phyloP scores from a whole-genome alignment of 2,113 vertebrate genomes.

The Albula glossodonta region DNA sequence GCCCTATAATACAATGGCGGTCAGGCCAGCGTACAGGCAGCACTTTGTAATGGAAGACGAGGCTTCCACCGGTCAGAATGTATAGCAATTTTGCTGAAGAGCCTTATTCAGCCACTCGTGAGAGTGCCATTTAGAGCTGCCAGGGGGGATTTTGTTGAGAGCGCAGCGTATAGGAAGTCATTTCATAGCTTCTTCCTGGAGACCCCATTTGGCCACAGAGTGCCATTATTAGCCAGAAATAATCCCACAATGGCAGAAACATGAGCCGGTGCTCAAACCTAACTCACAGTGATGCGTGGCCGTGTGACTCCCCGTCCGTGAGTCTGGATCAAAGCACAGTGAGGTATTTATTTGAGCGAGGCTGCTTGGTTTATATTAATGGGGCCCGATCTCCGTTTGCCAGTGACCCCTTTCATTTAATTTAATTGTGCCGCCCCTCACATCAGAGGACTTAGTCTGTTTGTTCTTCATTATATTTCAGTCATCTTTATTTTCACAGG shows the following conservation, averaged over 20 bases:
- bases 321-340: slow-evolving; percentile 53
- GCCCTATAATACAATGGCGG: too few species aligned
- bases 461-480: not conserved
- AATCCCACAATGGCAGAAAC: slow-evolving; percentile 21
- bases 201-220: not conserved
- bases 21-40: not conserved
- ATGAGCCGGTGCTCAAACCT: slow-evolving; percentile 40
- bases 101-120: not conserved
- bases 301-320: slow-evolving; percentile 31
- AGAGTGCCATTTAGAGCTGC: not conserved
- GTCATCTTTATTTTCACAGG: not conserved
- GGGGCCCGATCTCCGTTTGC: not conserved
- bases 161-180: slow-evolving; percentile 17
- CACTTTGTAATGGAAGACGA: not conserved
- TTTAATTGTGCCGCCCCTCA: not conserved
- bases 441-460: not conserved
- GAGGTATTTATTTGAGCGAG: slow-evolving; percentile 43
- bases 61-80: not conserved
- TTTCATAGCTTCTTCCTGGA: slow-evolving; percentile 21
- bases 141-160: slow-evolving; percentile 1
- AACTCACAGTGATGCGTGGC: slow-evolving; percentile 50
- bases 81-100: not conserved
- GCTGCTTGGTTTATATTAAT: slow-evolving; percentile 57
- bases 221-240: slow-evolving; percentile 7
- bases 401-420: not conserved